Evolutionary conservation across 2,797 vertebrate species (phyloP), one percentile per base, ranked within the genome.

Genomic region (Gymnocypris eckloni): DNA sequence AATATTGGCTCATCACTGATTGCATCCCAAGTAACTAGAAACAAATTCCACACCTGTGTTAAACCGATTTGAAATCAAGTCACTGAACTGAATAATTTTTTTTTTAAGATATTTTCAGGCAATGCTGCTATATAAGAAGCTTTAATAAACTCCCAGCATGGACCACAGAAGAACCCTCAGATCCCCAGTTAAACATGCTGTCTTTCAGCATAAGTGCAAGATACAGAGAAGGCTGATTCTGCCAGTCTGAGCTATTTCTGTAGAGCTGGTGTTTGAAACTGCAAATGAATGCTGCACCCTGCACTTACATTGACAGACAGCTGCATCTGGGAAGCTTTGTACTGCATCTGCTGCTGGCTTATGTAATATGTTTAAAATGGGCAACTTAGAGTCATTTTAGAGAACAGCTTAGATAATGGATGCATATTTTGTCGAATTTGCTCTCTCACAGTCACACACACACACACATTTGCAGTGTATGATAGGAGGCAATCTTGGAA

Each of bases 331-430:
- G 70, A 76, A 70, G 83, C 79, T 87, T 77, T 66, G 84, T 59
- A 59, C 18, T 75, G 75, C 48, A 82, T 88, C 73, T 79, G 75
- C 84, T 84, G 56, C 76, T 78, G 56, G 70, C 84, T 94, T 93
- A 92, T 91, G 90, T 90, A 93, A 92, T 78, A 89, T 88, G 80
- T 91, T 92, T 89, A 89, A 82, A 92, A 77, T 54, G 82, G 87
- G 92, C 48, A 69, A 76, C 87, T 75, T 73, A 86, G 86, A 88
- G 88, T 43, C 84, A 88, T 83, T 84, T 89, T 89, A 89, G 88
- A 45, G 39, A 80, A 85, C 75, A 83, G 79, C 84, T 90, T 86
- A 84, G 87, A 86, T 77, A 78, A 28, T 89, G 52, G 69, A 69
- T 80, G 66, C 28, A 64, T 39, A 71, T 85, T 80, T 73, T 61